A percentile compares a stretch with the other conserved stretches of the same genome.
Evolutionary conservation across 2,113 vertebrate genomes (phyloP).

Genomic region (Phoxinus phoxinus): DNA sequence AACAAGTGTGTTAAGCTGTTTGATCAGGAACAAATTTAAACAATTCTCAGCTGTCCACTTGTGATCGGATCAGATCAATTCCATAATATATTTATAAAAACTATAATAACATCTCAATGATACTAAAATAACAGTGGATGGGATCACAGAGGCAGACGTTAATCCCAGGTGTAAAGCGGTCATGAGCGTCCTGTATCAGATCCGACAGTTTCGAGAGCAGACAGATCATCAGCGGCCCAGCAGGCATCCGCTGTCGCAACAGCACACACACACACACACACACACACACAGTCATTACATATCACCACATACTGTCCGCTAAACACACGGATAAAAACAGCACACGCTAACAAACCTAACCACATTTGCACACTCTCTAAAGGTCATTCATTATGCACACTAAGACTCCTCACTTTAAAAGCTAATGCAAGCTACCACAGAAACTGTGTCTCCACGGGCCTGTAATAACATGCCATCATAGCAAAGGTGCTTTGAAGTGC

Average conservation of each 20-base stretch:
- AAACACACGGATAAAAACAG: conserved; percentile 22
- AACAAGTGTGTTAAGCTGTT: background rate
- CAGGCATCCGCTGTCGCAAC: background rate
- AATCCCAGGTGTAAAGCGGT: background rate
- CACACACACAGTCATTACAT: conserved; percentile 30
- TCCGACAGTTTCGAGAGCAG: conserved; percentile 33
- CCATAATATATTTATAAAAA: background rate
- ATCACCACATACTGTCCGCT: conserved; percentile 11
- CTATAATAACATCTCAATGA: background rate
- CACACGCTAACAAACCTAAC: conserved; percentile 20
- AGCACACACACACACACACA: conserved; percentile 38
- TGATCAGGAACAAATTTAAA: background rate
- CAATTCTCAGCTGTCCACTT: background rate
- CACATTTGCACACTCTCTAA: conserved; percentile 26
- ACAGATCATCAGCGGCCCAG: conserved; percentile 46
- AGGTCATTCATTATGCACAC: conserved; percentile 49
- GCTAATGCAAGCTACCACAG: conserved; percentile 4
- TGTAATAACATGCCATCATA: conserved; percentile 56
- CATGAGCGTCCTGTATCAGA: conserved; percentile 12
- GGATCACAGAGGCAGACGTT: background rate
- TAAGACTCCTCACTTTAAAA: conserved; percentile 31
- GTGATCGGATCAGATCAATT: background rate
- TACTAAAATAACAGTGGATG: too few species aligned
- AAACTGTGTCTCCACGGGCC: conserved; percentile 36
- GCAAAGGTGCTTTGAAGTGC: conserved; percentile 40